phyloP scores from a whole-genome alignment of 2,113 vertebrate species.

The Atlantisia rogersi region DNA sequence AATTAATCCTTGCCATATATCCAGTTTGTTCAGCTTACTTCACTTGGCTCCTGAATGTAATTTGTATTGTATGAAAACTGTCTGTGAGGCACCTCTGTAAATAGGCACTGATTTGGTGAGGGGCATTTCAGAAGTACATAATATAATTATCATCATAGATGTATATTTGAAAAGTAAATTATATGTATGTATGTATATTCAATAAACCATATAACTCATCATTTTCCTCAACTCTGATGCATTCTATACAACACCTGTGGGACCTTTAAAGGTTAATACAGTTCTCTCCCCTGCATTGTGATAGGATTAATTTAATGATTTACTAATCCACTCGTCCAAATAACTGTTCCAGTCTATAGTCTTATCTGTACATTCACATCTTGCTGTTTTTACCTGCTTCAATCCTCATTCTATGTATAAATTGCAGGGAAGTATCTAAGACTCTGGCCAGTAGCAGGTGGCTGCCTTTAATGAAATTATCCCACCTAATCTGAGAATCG shows the following conservation, averaged over 20 bases:
- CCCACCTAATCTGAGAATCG: not conserved
- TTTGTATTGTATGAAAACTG: not conserved
- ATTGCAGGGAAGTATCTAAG: not conserved
- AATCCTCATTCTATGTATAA: not conserved
- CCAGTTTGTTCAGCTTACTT: not conserved
- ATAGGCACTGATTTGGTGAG: not conserved
- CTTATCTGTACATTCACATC: not conserved
- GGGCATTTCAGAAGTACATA: not conserved
- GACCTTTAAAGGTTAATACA: not conserved
- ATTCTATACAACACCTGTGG: not conserved
- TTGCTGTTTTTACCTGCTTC: not conserved
- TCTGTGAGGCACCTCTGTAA: not conserved
- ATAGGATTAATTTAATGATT: not conserved
- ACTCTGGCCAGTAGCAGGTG: not conserved
- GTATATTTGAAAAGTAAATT: not conserved
- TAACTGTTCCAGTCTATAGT: not conserved
- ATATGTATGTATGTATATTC: not conserved
- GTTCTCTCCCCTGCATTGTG: not conserved
- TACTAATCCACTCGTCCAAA: not conserved
- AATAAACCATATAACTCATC: not conserved
- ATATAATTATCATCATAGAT: not conserved
- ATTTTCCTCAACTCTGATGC: not conserved
- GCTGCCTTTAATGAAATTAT: not conserved
- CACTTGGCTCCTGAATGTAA: not conserved
- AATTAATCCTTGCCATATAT: not conserved